phyloP scores from a whole-genome alignment of 2,888 invertebrate species.

The Polydrusus pterygomalis region DNA sequence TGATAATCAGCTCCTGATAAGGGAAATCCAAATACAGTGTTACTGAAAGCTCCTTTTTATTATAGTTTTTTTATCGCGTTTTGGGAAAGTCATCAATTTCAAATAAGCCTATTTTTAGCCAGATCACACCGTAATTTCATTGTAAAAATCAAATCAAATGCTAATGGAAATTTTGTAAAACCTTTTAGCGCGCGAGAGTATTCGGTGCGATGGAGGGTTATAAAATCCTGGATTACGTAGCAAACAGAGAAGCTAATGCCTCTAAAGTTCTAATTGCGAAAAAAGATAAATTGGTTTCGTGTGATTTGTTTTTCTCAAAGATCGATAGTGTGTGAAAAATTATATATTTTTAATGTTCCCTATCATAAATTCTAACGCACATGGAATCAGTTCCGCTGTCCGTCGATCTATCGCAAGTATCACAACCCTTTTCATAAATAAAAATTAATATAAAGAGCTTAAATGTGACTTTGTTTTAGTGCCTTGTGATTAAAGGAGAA shows the following conservation, averaged over 20 bases:
- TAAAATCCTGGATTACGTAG: conserved; percentile 40
- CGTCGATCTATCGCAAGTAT: too few relatives aligned
- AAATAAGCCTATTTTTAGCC: not conserved
- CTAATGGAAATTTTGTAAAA: conserved; percentile 33
- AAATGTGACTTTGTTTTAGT: too few relatives aligned
- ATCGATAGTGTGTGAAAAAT: too few relatives aligned
- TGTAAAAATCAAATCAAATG: conserved; percentile 18
- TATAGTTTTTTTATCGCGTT: not conserved
- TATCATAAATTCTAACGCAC: too few relatives aligned
- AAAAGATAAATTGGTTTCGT: conserved; percentile 26
- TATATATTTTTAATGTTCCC: too few relatives aligned
- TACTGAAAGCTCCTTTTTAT: not conserved
- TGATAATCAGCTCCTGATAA: too few relatives aligned
- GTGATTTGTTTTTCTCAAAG: conserved; percentile 17
- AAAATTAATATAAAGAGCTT: too few relatives aligned
- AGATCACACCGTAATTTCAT: conserved; percentile 7
- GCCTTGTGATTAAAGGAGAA: too few relatives aligned
- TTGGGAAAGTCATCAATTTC: conserved; percentile 8
- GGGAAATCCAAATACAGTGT: too few relatives aligned
- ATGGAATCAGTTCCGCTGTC: too few relatives aligned
- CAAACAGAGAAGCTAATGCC: conserved; percentile 32
- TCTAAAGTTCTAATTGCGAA: conserved; percentile 26
- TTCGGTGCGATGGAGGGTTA: conserved; percentile 16
- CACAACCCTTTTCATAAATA: too few relatives aligned
- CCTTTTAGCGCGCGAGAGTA: conserved; percentile 16